Evolutionary conservation across 1,140 invertebrate species (phyloP).

Genomic region (Cotesia vestalis): DNA sequence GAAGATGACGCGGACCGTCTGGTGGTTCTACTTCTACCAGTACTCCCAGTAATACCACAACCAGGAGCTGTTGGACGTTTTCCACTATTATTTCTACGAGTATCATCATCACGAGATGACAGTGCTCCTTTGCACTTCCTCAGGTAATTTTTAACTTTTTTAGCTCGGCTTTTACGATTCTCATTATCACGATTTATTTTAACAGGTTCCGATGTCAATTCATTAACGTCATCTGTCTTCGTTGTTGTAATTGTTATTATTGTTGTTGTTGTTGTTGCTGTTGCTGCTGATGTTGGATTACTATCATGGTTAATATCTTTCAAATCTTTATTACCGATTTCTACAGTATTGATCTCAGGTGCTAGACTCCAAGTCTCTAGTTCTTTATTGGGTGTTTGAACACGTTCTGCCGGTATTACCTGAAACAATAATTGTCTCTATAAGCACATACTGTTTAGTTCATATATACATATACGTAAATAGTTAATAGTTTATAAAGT

Average conservation of each 20-base stretch:
- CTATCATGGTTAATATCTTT: slow-evolving; percentile 7
- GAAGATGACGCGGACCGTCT: slow-evolving; percentile 32
- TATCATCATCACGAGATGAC: slow-evolving; percentile 52
- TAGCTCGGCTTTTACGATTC: slow-evolving; percentile 61
- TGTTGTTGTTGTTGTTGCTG: not conserved
- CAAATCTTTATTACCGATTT: slow-evolving; percentile 8
- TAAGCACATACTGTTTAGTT: not conserved
- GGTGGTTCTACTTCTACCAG: not conserved
- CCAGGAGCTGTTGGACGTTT: not conserved
- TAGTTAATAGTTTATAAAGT: not conserved
- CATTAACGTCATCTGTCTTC: slow-evolving; percentile 20
- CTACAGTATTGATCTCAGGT: slow-evolving; percentile 32
- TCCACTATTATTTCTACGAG: not conserved
- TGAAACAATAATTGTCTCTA: slow-evolving; percentile 40
- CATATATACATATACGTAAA: not conserved
- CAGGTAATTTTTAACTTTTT: slow-evolving; percentile 64
- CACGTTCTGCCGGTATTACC: slow-evolving; percentile 62
- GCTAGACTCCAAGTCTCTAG: slow-evolving; percentile 59
- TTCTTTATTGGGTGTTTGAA: slow-evolving; percentile 46
- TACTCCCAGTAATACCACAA: not conserved
- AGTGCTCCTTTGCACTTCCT: slow-evolving; percentile 64
- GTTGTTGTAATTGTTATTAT: slow-evolving; percentile 7
- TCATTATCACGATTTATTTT: slow-evolving; percentile 51
- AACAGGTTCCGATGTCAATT: slow-evolving; percentile 17
- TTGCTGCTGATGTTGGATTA: not conserved